Conservation (phyloP, 1,140 invertebrate genomes). For the Drosophila lini region DNA sequence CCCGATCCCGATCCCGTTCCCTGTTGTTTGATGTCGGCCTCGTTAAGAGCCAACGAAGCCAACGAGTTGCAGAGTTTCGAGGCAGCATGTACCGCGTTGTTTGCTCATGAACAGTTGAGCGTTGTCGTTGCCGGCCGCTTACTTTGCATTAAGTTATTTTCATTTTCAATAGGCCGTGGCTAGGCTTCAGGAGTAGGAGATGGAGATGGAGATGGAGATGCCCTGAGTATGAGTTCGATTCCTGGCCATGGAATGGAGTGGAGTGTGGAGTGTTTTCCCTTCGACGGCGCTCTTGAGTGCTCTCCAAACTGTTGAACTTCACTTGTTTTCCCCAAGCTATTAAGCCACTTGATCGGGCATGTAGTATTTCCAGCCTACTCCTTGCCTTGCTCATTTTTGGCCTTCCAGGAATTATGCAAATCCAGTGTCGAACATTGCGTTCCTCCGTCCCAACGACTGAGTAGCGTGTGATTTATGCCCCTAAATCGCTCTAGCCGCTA, state of each 20-base stretch:
- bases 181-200: slow-evolving; percentile 27
- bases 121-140: slow-evolving; percentile 64
- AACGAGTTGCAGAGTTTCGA: slow-evolving; percentile 67
- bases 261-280: slow-evolving; percentile 67
- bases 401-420: slow-evolving; percentile 81
- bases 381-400: slow-evolving; percentile 40
- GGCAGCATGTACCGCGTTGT: slow-evolving; percentile 53
- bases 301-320: slow-evolving; percentile 82
- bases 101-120: slow-evolving; percentile 79
- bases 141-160: slow-evolving; percentile 83
- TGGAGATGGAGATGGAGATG: slow-evolving; percentile 13
- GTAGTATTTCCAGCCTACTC: slow-evolving; percentile 8
- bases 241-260: slow-evolving; percentile 51
- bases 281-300: slow-evolving; percentile 73
- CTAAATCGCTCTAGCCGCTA: slow-evolving; percentile 81
- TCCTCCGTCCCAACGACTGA: slow-evolving; percentile 26
- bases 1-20: slow-evolving; percentile 21
- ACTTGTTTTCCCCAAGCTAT: slow-evolving; percentile 82
- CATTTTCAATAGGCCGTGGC: slow-evolving; percentile 80
- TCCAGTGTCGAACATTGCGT: slow-evolving; percentile 52
- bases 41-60: slow-evolving; percentile 82
- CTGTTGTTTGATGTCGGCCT: slow-evolving; percentile 80
- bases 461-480: slow-evolving; percentile 79
- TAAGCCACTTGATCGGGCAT: slow-evolving; percentile 72
- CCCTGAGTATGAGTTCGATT: slow-evolving; percentile 16